phyloP scores from a whole-genome alignment of 2,113 vertebrate genomes.

The Varanus salvator region DNA sequence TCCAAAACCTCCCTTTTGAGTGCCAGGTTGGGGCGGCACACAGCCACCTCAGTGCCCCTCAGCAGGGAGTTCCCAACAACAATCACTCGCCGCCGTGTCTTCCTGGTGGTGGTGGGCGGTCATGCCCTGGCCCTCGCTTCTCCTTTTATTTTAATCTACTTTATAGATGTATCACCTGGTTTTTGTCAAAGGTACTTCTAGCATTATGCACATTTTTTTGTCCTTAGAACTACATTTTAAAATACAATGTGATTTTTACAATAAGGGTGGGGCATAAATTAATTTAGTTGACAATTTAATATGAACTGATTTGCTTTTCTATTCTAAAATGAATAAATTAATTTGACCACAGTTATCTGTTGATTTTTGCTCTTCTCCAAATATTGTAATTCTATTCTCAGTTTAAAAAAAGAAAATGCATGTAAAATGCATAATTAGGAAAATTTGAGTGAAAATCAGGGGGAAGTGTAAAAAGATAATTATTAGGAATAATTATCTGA shows the following conservation, averaged over 20 bases:
- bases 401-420: neutral
- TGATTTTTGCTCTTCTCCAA: neutral
- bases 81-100: no score
- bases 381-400: neutral
- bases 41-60: no score
- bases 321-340: no score
- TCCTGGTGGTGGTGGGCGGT: no score
- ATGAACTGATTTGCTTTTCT: neutral
- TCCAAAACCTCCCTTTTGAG: no score
- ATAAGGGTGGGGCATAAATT: neutral
- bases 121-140: no score
- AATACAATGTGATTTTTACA: neutral
- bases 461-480: neutral
- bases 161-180: neutral
- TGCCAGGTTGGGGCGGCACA: no score
- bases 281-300: neutral
- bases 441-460: no score
- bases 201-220: neutral
- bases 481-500: no score
- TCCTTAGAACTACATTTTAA: neutral
- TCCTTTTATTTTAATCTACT: neutral
- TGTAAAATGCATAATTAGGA: no score
- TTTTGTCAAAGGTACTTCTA: neutral
- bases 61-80: no score
- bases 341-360: neutral